Evolutionary conservation across 2,797 vertebrate species (phyloP).

Genomic region (Tokudaia muenninki): DNA sequence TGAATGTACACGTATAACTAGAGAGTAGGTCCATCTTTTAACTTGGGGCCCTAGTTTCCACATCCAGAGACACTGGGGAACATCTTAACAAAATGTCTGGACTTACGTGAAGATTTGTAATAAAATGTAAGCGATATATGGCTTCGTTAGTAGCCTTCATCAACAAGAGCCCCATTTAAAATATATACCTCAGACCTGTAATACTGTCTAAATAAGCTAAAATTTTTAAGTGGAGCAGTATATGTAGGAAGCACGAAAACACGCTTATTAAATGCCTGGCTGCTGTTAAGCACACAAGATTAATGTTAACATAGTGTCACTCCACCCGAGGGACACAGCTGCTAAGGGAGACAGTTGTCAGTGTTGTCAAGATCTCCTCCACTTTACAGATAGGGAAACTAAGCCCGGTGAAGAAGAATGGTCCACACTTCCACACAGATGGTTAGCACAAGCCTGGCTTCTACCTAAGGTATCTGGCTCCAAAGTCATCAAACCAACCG

Average conservation of each 20-base stretch:
- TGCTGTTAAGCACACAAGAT: neutral
- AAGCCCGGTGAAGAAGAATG: neutral
- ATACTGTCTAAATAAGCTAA: neutral
- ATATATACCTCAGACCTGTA: neutral
- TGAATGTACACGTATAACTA: neutral
- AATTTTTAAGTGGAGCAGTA: neutral
- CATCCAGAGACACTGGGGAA: neutral
- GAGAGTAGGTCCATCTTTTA: neutral
- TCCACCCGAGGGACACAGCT: neutral
- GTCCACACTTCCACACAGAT: neutral
- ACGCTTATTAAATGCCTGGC: neutral
- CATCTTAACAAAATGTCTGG: neutral
- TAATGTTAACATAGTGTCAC: slow-evolving; percentile 14
- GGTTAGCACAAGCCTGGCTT: neutral
- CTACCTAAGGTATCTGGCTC: neutral
- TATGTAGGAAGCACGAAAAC: neutral
- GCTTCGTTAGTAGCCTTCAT: neutral
- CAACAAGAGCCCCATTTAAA: neutral
- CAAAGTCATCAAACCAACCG: neutral
- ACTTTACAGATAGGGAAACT: neutral
- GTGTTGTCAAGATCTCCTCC: neutral
- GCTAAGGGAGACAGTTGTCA: neutral
- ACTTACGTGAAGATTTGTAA: neutral
- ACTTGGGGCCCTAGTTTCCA: neutral
- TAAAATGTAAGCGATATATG: neutral